Evolutionary conservation across 2,797 vertebrate genomes (phyloP).

Genomic region (Alauda arvensis): DNA sequence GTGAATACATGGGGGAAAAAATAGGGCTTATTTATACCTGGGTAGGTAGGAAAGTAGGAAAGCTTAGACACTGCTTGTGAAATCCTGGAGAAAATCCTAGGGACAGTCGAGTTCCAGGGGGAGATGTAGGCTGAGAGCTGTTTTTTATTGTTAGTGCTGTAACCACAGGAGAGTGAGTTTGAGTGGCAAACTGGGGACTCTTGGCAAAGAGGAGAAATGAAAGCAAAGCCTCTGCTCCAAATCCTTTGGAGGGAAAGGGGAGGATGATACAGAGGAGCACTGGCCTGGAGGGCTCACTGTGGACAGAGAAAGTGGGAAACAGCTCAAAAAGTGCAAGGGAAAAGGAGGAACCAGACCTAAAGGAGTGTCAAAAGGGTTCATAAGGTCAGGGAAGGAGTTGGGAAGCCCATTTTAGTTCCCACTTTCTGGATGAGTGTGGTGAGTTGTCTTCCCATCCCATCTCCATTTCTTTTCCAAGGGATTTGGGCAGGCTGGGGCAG

Average conservation of each 20-base stretch:
- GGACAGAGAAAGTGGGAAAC: background rate
- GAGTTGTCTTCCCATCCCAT: background rate
- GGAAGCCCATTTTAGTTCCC: background rate
- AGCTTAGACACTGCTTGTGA: background rate
- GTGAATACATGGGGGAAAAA: background rate
- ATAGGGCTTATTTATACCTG: background rate
- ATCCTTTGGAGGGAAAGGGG: background rate
- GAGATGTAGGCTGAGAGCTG: background rate
- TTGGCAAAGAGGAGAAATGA: background rate
- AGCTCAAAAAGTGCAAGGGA: background rate
- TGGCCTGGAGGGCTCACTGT: background rate
- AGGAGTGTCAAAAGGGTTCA: background rate
- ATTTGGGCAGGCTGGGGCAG: background rate
- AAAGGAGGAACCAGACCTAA: background rate
- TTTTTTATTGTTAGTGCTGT: background rate
- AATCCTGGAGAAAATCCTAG: background rate
- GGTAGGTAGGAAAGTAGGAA: background rate
- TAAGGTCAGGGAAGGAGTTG: background rate
- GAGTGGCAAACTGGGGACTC: background rate
- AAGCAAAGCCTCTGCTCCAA: background rate
- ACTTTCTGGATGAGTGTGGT: fast-evolving
- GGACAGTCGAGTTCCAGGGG: background rate
- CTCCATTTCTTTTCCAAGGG: background rate
- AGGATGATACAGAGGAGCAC: background rate
- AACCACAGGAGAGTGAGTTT: background rate